Evolutionary conservation across 2,888 invertebrate species (phyloP).

Genomic region (Pycnomerus fuliginosus): DNA sequence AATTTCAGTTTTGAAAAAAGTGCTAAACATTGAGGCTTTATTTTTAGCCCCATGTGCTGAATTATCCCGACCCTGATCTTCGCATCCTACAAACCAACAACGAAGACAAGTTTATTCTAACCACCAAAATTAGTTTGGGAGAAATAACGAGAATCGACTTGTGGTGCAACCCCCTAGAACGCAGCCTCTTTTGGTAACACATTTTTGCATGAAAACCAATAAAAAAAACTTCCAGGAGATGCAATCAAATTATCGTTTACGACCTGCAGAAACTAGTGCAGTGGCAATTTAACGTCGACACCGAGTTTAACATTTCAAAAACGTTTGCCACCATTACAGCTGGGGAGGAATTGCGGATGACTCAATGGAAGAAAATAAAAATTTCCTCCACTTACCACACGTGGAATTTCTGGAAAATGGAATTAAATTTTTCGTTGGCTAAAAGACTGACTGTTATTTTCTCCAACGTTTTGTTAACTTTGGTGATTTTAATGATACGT

Average conservation of each 20-base stretch:
- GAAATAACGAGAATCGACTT: slow-evolving; percentile 34
- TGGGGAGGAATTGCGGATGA: neutral
- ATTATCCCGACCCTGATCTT: slow-evolving; percentile 41
- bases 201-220: neutral
- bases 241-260: slow-evolving; percentile 32
- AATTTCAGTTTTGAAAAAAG: neutral
- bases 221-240: slow-evolving; percentile 29
- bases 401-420: slow-evolving; percentile 19
- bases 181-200: slow-evolving; percentile 35
- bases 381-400: slow-evolving; percentile 8
- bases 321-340: neutral
- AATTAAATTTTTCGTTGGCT: slow-evolving; percentile 25
- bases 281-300: slow-evolving; percentile 32
- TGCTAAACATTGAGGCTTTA: neutral
- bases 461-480: slow-evolving; percentile 32
- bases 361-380: neutral
- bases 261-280: slow-evolving; percentile 34
- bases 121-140: slow-evolving; percentile 33
- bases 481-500: slow-evolving; percentile 23
- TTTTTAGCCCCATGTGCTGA: slow-evolving; percentile 38
- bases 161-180: slow-evolving; percentile 38
- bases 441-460: slow-evolving; percentile 31
- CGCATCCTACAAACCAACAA: slow-evolving; percentile 31
- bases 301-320: slow-evolving; percentile 23
- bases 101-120: slow-evolving; percentile 39